Conservation (phyloP, 2,113 vertebrate genomes). For the Mormyrus lacerda region DNA sequence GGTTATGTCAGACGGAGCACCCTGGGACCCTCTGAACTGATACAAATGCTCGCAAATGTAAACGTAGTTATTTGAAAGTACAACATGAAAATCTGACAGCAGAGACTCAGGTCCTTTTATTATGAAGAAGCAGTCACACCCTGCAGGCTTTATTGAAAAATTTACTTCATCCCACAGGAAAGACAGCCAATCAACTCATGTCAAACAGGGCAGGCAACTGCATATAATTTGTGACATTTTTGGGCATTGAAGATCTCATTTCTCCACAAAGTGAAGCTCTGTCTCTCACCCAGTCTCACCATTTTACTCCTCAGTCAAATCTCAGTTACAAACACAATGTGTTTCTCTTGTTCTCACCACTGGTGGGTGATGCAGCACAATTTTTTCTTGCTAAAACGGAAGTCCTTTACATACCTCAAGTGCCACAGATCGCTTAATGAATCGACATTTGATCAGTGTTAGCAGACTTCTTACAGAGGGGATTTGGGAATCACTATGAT, state of each 20-base stretch:
- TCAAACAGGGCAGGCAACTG: not conserved
- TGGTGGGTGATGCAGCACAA: not conserved
- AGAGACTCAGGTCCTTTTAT: not conserved
- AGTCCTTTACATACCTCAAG: not conserved
- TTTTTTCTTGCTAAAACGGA: not conserved
- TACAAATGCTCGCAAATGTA: not conserved
- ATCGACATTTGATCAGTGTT: not conserved
- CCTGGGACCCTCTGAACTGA: not conserved
- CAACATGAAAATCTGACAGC: not conserved
- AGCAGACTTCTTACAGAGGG: not conserved
- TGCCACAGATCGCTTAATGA: not conserved
- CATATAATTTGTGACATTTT: not conserved
- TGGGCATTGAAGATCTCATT: not conserved
- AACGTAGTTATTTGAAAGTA: not conserved
- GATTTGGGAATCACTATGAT: not conserved
- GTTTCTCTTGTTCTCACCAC: not conserved
- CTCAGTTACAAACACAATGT: not conserved
- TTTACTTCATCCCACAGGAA: not conserved
- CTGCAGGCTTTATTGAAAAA: not conserved
- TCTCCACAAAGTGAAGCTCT: not conserved
- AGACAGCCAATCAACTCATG: not conserved
- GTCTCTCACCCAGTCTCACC: not conserved
- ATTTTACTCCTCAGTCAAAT: not conserved
- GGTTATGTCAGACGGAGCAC: not conserved
- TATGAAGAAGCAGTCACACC: not conserved